Evolutionary conservation across 2,888 invertebrate genomes (phyloP).

Genomic region (Leucoma salicis): DNA sequence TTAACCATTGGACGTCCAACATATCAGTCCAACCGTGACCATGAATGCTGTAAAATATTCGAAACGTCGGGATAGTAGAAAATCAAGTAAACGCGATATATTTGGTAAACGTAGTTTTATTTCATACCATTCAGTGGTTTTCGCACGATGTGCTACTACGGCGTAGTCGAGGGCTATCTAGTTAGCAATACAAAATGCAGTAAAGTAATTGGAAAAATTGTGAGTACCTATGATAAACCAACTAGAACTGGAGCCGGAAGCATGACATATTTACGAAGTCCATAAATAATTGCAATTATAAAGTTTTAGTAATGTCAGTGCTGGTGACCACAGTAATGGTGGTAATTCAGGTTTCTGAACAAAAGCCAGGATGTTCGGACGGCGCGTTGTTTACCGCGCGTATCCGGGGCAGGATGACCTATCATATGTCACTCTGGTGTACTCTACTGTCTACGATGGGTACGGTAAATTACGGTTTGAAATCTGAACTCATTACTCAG

Average conservation of each 20-base stretch:
- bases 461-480: constrained; percentile 12
- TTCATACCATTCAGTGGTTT: too few relatives aligned
- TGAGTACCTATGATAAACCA: too few relatives aligned
- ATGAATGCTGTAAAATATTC: too few relatives aligned
- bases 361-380: constrained; percentile 46
- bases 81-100: too few relatives aligned
- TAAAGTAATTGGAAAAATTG: too few relatives aligned
- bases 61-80: too few relatives aligned
- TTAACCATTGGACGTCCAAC: too few relatives aligned
- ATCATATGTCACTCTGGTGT: constrained; percentile 33
- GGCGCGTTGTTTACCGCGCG: constrained; percentile 40
- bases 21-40: too few relatives aligned
- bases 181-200: neutral
- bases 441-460: constrained; percentile 10
- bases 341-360: constrained; percentile 38
- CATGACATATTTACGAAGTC: neutral
- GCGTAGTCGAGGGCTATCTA: neutral
- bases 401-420: constrained; percentile 42
- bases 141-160: too few relatives aligned
- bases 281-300: neutral
- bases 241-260: neutral
- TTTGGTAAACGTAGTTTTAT: too few relatives aligned
- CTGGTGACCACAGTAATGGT: constrained; percentile 17
- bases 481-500: constrained; percentile 27
- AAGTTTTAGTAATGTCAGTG: neutral